phyloP scores from a whole-genome alignment of 2,888 invertebrate genomes.

The Sisyra terminalis region DNA sequence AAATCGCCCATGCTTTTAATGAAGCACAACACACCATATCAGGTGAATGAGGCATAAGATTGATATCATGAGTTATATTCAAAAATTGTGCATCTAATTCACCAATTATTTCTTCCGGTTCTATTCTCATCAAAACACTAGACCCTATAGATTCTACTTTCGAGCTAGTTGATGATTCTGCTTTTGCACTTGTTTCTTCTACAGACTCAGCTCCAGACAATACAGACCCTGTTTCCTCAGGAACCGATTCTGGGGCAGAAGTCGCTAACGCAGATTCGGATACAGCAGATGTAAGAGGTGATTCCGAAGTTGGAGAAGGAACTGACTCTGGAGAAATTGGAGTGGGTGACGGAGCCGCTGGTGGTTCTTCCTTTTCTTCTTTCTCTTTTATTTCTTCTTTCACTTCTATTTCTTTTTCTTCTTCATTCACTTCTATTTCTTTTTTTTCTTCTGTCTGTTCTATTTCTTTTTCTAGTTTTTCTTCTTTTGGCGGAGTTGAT shows the following conservation, averaged over 20 bases:
- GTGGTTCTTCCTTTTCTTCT: not conserved
- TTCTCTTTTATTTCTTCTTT: conserved; percentile 2
- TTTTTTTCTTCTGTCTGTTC: not conserved
- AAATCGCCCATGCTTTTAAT: conserved; percentile 23
- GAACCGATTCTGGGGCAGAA: not conserved
- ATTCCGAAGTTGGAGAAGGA: not conserved
- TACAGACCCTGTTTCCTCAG: not conserved
- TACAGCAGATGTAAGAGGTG: too few relatives aligned
- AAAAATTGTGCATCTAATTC: not conserved
- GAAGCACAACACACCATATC: conserved; percentile 22
- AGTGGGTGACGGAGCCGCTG: too few relatives aligned
- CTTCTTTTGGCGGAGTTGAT: not conserved
- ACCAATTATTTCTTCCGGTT: not conserved
- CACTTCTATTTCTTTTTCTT: not conserved
- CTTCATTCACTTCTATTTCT: conserved; percentile 5
- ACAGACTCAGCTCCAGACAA: not conserved
- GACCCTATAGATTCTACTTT: not conserved
- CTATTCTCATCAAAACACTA: conserved; percentile 1
- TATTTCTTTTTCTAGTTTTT: conserved; percentile 1
- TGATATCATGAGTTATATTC: not conserved
- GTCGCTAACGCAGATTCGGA: not conserved
- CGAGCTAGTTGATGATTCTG: not conserved
- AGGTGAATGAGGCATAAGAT: conserved; percentile 16
- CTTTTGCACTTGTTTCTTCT: not conserved
- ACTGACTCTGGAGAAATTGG: not conserved